Base-by-base conservation (phyloP, 1,140 invertebrate genomes). In the Papilio polyxenes region DNA sequence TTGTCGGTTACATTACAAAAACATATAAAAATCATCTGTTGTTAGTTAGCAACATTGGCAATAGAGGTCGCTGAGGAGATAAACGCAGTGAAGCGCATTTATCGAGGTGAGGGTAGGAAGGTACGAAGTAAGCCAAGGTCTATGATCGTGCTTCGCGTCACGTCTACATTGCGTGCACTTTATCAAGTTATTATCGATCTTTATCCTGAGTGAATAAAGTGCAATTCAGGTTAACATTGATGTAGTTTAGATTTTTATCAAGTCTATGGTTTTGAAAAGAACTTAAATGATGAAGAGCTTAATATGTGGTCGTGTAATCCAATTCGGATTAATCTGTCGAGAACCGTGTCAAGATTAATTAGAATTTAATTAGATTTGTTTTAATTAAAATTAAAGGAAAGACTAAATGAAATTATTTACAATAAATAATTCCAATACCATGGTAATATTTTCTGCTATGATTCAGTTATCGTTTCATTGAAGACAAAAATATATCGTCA, bases 141-240 rank as follows among this genome's bases (percentile, higher is more conserved):
- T 40, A 17, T n/a, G 62, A 79, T 81, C 83, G 80, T 83, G 83
- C 23, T 83, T 51, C 59, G 40, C 20, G 65, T 81, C 83, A 82
- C 83, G 83, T 83, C 74, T 48, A n/a, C 74, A 48, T 40, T n/a
- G 37, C 44, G 49, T 75, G 65, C 31, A 65, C 13, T 37, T 69
- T 31, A 65, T 65, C 62, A 65, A 23, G 23, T 8, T 23, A 31
- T 65, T 65, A 31, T 31, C 62, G 23, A 65, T 31, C 62, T 23
- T 23, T 69, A 69, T 37, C 3, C 23, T 4, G 37, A 37, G 65
- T 31, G 6, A 15, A 13, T 31, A 37, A 37, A 69, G 31, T 13
- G 31, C 31, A 37, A 69, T 37, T 37, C 31, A 69, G 65, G 31
- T 69, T 11, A 15, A 15, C 4, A 37, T 37, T 31, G 20, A 31